These are phyloP conservation scores for Pogonomyrmex barbatus DNA, from an alignment of 1,140 invertebrate genomes.

Conservation along the genomic window DNA sequence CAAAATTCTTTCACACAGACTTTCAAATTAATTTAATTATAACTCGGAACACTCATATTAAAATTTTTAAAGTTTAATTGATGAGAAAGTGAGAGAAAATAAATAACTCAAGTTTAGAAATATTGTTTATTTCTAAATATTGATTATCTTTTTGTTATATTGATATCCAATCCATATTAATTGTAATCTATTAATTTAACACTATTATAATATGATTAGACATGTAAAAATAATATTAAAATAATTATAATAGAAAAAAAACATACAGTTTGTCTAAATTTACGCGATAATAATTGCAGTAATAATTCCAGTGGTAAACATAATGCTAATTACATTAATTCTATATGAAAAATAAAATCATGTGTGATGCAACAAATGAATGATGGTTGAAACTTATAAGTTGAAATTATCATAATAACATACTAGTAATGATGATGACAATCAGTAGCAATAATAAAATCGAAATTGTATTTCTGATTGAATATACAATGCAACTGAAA, in stretches of 20 bases:
- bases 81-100: conserved; percentile 11
- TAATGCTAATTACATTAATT: background rate
- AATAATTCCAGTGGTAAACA: conserved; percentile 24
- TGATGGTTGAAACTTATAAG: background rate
- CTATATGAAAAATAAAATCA: too few relatives aligned
- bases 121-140: conserved; percentile 51
- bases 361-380: conserved; percentile 2
- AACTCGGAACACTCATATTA: background rate
- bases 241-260: conserved; percentile 47
- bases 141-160: conserved; percentile 21
- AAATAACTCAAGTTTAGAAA: conserved; percentile 14
- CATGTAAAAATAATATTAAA: conserved; percentile 38
- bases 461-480: background rate
- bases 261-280: background rate
- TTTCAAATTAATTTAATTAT: background rate
- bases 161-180: background rate
- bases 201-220: conserved; percentile 38
- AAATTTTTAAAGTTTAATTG: background rate
- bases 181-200: conserved; percentile 39
- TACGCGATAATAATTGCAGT: background rate
- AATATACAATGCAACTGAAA: background rate
- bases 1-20: background rate
- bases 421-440: background rate
- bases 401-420: conserved; percentile 26
- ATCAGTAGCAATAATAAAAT: background rate